A percentile compares a stretch with the other conserved stretches of the same genome.
phyloP scores from a whole-genome alignment of 2,888 invertebrate species.

The Drepanosiphum platanoidis region DNA sequence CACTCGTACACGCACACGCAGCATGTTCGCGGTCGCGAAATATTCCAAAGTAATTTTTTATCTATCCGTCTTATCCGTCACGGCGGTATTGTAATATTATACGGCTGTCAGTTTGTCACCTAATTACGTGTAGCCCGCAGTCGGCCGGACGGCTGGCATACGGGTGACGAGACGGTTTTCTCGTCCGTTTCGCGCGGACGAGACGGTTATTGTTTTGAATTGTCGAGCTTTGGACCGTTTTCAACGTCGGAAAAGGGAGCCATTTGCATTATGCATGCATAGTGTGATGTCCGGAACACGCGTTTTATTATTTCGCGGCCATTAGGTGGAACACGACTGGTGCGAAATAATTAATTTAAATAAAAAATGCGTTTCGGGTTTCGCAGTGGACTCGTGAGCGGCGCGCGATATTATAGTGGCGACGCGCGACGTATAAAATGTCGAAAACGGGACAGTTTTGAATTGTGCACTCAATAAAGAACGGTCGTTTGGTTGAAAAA shows the following conservation, averaged over 20 bases:
- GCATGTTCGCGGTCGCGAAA: no score
- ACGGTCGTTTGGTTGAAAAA: background rate
- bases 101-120: no score
- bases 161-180: no score
- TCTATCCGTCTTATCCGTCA: no score
- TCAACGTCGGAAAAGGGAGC: background rate
- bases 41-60: no score
- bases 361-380: background rate
- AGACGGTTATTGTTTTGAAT: no score
- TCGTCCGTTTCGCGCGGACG: no score
- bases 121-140: no score
- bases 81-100: no score
- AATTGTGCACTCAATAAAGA: background rate
- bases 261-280: background rate
- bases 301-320: background rate
- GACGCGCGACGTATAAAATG: background rate
- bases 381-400: background rate
- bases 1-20: no score
- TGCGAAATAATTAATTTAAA: background rate
- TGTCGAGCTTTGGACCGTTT: background rate
- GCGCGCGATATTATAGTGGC: background rate
- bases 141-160: no score
- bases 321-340: background rate
- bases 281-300: background rate
- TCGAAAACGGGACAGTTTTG: background rate